Evolutionary conservation across 2,113 vertebrate species (phyloP).

Genomic region (Peromyscus polionotus): DNA sequence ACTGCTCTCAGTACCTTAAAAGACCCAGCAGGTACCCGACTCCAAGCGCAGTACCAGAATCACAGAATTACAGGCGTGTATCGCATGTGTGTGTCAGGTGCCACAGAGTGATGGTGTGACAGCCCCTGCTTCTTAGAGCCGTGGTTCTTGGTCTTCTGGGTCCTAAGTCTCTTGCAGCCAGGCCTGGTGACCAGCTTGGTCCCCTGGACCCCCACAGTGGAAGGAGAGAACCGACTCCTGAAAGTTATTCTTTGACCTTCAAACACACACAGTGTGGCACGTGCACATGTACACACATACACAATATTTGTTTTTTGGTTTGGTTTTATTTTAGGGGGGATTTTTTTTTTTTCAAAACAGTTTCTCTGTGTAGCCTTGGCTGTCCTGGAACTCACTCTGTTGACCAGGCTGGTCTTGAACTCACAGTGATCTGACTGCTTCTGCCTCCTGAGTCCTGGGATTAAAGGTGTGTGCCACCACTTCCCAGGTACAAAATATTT

Average conservation of each 20-base stretch:
- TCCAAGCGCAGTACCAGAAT: neutral
- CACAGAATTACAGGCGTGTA: neutral
- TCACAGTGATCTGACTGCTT: neutral
- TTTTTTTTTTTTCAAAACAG: neutral
- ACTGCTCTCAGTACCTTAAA: neutral
- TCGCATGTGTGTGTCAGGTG: neutral
- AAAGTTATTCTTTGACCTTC: neutral
- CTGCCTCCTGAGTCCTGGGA: neutral
- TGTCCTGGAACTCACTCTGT: neutral
- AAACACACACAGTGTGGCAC: neutral
- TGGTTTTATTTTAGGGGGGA: too few relatives aligned
- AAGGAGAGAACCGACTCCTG: neutral
- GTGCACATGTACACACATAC: neutral
- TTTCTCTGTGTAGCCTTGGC: neutral
- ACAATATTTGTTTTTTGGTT: neutral
- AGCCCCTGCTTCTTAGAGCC: neutral
- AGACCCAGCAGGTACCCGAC: neutral
- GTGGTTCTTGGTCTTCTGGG: neutral
- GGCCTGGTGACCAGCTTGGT: neutral
- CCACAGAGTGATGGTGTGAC: rapidly evolving
- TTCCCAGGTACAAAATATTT: neutral
- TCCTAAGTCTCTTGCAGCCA: neutral
- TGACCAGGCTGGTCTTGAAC: neutral
- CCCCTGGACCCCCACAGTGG: neutral
- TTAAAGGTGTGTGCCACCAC: neutral